Evolutionary conservation across 2,888 invertebrate genomes (phyloP).

Genomic region (Subacronicta megacephala): DNA sequence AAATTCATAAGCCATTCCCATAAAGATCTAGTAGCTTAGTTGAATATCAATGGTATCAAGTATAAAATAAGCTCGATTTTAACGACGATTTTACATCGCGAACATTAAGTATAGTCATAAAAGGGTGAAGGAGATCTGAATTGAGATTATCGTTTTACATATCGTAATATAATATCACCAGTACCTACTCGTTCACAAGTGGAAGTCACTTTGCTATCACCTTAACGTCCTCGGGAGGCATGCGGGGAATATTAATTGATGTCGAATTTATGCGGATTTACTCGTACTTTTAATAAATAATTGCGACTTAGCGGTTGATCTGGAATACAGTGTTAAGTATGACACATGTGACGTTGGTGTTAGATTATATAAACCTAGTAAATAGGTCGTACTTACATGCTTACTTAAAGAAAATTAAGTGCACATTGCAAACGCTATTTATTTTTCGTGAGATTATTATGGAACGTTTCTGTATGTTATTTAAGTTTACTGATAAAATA

Average conservation of each 20-base stretch:
- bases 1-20: conserved; percentile 43
- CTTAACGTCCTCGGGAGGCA: conserved; percentile 74
- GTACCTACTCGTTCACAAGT: conserved; percentile 56
- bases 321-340: conserved; percentile 15
- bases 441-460: no score
- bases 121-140: conserved; percentile 74
- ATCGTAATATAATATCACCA: conserved; percentile 72
- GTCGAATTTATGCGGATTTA: conserved; percentile 74
- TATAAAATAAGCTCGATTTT: conserved; percentile 69
- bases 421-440: no score
- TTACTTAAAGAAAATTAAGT: no score
- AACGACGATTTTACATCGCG: conserved; percentile 74
- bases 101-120: conserved; percentile 76
- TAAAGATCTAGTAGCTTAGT: conserved; percentile 57
- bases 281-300: conserved; percentile 63
- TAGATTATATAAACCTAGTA: no score
- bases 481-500: no score
- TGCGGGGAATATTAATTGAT: conserved; percentile 74
- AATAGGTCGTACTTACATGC: no score
- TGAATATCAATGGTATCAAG: conserved; percentile 59
- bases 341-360: not conserved
- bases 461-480: no score
- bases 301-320: conserved; percentile 51
- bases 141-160: conserved; percentile 77
- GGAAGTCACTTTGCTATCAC: conserved; percentile 75